Percentiles rank a stretch among this genome's conserved stretches.
Evolutionary conservation across 2,888 invertebrate species (phyloP).

Genomic region (Gymnosoma rotundatum): DNA sequence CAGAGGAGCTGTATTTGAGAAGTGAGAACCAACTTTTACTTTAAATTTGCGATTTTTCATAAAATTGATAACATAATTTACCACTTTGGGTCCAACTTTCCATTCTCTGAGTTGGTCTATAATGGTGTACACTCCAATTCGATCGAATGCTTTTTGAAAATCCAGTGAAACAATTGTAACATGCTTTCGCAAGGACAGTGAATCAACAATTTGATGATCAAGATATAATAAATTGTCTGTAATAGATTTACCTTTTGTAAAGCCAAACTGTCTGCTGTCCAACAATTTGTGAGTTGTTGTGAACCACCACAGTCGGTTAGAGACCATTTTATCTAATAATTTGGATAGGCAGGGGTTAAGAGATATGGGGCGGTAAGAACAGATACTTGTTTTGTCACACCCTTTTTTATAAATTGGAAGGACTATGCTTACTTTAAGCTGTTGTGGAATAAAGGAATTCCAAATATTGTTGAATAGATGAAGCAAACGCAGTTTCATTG

Average conservation of each 20-base stretch:
- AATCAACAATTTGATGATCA: too few species aligned
- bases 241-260: conserved; percentile 28
- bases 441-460: conserved; percentile 39
- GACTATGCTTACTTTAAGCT: conserved; percentile 43
- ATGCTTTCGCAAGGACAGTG: too few species aligned
- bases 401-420: conserved; percentile 49
- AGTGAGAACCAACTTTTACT: too few species aligned
- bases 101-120: too few species aligned
- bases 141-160: conserved; percentile 48
- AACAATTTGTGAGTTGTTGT: conserved; percentile 31
- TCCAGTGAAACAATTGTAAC: conserved; percentile 41
- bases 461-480: conserved; percentile 40
- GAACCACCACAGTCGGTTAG: too few species aligned
- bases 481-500: conserved; percentile 8
- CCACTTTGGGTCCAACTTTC: too few species aligned
- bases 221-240: too few species aligned
- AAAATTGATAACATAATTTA: too few species aligned
- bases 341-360: conserved; percentile 50
- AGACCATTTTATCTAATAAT: conserved; percentile 43
- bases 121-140: too few species aligned
- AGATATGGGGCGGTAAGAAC: conserved; percentile 53
- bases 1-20: too few species aligned
- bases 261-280: conserved; percentile 45
- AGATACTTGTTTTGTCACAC: conserved; percentile 21
- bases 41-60: too few species aligned